Evolutionary conservation across 2,113 vertebrate genomes (phyloP), one percentile per base, ranked within the genome.

Genomic region (Mus pahari): DNA sequence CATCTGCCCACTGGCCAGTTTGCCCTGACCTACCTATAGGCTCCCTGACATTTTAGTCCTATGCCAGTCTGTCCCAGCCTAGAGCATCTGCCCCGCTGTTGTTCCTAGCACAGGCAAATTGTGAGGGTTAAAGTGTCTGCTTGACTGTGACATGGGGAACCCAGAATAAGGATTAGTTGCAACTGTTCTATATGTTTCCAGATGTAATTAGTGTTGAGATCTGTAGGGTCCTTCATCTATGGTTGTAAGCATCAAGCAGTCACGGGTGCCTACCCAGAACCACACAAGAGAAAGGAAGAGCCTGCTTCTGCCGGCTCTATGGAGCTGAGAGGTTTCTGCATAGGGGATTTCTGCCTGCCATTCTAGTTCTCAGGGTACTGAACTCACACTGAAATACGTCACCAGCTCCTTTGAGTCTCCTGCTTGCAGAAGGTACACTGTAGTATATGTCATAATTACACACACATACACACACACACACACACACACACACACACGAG

Each of bases 31-130:
- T 45, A 0, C 3, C 22, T 14, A 55, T 1, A 2, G 71, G 19
- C 36, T 22, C 8, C 11, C 14, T 36, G 39, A 58, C 0, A 0
- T 0, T 33, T n/a, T 11, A 33, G 62, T 53, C 1, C 0, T 0
- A 36, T 6, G 7, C 77, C 8, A 5, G n/a, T 26, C 1, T 13
- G 11, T 0, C 48, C 13, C 42, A 11, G 53, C 4, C 60, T 3
- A 11, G 7, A 53, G 0, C 55, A n/a, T 11, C 31, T 36, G 4
- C 79, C 24, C 3, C 0, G 0, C 11, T 26, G 7, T 28, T 26
- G 9, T 28, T 42, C 12, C 16, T 53, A 45, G 22, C 14, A 14
- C 1, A 11, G 17, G n/a, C 19, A 75, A 31, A 11, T 12, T 3
- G 14, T 64, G 68, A 70, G 2, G 31, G 31, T 39, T 28, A 12